Evolutionary conservation across 2,113 vertebrate species (phyloP), one percentile per base, ranked within the genome.

Genomic region (Merops nubicus): DNA sequence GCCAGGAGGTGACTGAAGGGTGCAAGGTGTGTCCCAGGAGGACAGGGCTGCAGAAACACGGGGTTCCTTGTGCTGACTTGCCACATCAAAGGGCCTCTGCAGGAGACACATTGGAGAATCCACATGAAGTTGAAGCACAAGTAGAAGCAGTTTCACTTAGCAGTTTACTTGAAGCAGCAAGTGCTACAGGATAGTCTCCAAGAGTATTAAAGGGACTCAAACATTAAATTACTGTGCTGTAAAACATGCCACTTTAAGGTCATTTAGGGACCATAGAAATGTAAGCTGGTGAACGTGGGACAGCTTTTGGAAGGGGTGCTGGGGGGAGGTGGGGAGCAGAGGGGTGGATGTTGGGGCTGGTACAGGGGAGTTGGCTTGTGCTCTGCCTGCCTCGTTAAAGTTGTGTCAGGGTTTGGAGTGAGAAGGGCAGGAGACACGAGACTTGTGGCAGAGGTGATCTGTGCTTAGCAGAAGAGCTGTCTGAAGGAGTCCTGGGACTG

Each of bases 11-110:
- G 2, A 43, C 60, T 34, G 65, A 26, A 12, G 34, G 7, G 29
- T 54, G 38, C 18, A 18, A 45, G 23, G 60, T 64, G 1, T 26
- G 3, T 70, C 28, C 60, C 22, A 8, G 38, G 54, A 43, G 36
- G 18, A 3, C 4, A 43, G 29, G 57, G 28, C 34, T 72, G 17
- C 59, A 87, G 85, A 40, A 40, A 26, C 63, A 29, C 59, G 20
- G 14, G 14, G 18, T 34, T 90, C 40, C 54, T 81, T 22, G 34
- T 59, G 72, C 64, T 74, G 54, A 11, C 25, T 85, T n/a, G 20
- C 0, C 2, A 1, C 11, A 1, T 2, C n/a, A 28, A 45, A 54
- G 33, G 33, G 54, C 33, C 12, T 68, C 53, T 77, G 0, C n/a
- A 78, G 40, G 40, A 88, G 22, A 5, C 33, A 1, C 1, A 0